Evolutionary conservation across 2,888 invertebrate genomes (phyloP).

Genomic region (Drosophila sordidula): DNA sequence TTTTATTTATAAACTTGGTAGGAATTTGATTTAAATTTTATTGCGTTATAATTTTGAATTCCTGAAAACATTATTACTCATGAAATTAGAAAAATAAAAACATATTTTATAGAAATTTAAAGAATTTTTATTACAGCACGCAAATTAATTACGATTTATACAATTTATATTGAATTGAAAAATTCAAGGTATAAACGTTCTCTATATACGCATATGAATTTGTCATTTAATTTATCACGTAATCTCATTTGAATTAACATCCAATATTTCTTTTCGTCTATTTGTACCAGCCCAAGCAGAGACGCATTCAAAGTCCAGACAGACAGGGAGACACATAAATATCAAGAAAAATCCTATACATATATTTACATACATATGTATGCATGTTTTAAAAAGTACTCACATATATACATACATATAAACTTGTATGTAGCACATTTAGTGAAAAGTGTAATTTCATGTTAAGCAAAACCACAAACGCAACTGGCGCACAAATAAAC

Average conservation of each 20-base stretch:
- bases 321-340: background rate
- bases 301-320: background rate
- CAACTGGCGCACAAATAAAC: conserved; percentile 40
- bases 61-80: too few species aligned
- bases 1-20: conserved; percentile 3
- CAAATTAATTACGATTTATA: too few species aligned
- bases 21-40: background rate
- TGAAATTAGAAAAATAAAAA: too few species aligned
- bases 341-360: background rate
- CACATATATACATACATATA: background rate
- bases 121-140: too few species aligned
- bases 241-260: conserved; percentile 5
- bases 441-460: conserved; percentile 37
- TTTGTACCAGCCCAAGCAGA: background rate
- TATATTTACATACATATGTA: background rate
- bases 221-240: background rate
- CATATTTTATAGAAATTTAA: too few species aligned
- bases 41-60: background rate
- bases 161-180: too few species aligned
- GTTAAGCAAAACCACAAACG: conserved; percentile 56
- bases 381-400: background rate
- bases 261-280: background rate
- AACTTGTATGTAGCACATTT: background rate
- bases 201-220: background rate
- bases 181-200: background rate